Evolutionary conservation across 2,888 invertebrate species (phyloP).

Genomic region (Bellardia bayeri): DNA sequence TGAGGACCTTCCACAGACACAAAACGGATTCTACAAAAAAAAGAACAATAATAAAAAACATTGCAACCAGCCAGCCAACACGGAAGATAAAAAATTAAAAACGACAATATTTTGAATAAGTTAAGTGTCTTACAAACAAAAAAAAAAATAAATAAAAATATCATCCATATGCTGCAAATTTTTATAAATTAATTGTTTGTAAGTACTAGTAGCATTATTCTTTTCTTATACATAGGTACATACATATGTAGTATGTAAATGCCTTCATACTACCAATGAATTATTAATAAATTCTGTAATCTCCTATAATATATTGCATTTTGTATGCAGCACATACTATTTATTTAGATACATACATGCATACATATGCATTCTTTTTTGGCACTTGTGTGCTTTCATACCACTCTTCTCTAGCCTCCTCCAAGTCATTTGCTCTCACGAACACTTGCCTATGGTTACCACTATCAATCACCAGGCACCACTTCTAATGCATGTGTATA

Average conservation of each 20-base stretch:
- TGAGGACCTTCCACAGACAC: neutral
- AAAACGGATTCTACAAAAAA: neutral
- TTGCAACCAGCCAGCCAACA: slow-evolving; percentile 5
- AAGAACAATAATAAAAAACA: neutral
- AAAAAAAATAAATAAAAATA: neutral
- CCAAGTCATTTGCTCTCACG: neutral
- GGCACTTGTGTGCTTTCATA: neutral
- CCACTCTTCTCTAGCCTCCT: neutral
- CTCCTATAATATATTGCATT: no score
- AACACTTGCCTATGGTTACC: slow-evolving; percentile 24
- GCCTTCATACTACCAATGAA: neutral
- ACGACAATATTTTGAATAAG: neutral
- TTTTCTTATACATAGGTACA: neutral
- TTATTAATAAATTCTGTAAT: neutral
- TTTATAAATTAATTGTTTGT: slow-evolving; percentile 7
- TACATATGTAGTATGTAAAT: neutral
- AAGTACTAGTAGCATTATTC: neutral
- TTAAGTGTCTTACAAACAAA: neutral
- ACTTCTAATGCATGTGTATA: neutral
- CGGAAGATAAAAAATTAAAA: slow-evolving; percentile 16
- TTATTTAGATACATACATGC: neutral
- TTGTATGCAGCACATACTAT: neutral
- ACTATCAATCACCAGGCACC: slow-evolving; percentile 22
- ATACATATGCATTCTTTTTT: slow-evolving; percentile 4
- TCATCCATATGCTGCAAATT: neutral